Evolutionary conservation across 2,113 vertebrate species (phyloP), one percentile per base, ranked within the genome.

Genomic region (Morone saxatilis): DNA sequence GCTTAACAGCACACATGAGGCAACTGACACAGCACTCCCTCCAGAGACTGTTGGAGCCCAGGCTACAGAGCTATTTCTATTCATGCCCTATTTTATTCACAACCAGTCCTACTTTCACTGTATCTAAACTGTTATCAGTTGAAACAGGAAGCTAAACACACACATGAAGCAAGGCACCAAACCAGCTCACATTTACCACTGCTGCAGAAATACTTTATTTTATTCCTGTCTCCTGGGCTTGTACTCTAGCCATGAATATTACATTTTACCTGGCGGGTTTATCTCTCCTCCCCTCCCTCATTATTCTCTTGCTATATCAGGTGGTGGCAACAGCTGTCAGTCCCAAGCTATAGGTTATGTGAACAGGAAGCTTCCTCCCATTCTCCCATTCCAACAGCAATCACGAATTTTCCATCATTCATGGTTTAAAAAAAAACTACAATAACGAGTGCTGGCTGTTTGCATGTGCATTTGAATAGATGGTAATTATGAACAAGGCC

Each of bases 51-150:
- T 12, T 40, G 85, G 67, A 79, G 80, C 80, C 76, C 69, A 11
- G 80, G 84, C 82, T 63, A 31, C 63, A 25, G 76, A 88, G 83
- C 88, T 90, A 91, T 92, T 94, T 94, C 92, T 90, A 91, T 76
- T 84, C 88, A 36, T 92, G 92, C 62, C 89, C 92, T 85, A 92
- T 89, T 94, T 93, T 85, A 91, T 91, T 87, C 88, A 71, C 73
- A 17, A 81, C 74, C 89, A 88, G 91, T 79, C 85, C 89, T 76
- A 87, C 85, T 90, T 87, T 81, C 85, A 78, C 83, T 76, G 50
- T 38, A 82, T 88, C 82, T 81, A 61, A 71, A 83, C 71, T 67
- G 81, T 86, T 82, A 89, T 82, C 78, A 78, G 68, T 75, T 54
- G n/a, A 61, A 80, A 82, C 67, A 38, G 71, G 80, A 71, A 73